phyloP scores from a whole-genome alignment of 2,888 invertebrate species.

The Torymus tubicola region DNA sequence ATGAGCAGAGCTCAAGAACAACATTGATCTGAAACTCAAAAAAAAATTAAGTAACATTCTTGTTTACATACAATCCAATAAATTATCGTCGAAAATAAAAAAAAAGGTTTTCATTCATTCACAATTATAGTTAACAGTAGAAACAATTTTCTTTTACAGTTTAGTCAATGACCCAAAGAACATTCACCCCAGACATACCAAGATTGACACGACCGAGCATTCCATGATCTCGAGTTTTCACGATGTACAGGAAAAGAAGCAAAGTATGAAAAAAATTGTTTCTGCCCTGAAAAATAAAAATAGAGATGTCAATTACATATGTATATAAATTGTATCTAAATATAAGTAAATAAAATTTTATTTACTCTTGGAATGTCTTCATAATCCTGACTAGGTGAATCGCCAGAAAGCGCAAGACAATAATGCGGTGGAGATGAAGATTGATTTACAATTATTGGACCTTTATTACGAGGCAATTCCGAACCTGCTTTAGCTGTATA shows the following conservation, averaged over 20 bases:
- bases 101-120: constrained; percentile 4
- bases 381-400: constrained; percentile 77
- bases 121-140: constrained; percentile 8
- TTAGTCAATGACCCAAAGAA: constrained; percentile 86
- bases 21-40: constrained; percentile 14
- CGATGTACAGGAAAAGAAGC: constrained; percentile 87
- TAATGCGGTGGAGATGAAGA: constrained; percentile 85
- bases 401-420: constrained; percentile 79
- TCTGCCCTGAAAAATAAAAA: constrained; percentile 81
- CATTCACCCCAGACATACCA: constrained; percentile 88
- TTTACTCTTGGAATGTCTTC: constrained; percentile 84
- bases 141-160: constrained; percentile 4
- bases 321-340: no score
- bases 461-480: constrained; percentile 76
- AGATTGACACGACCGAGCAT: constrained; percentile 87
- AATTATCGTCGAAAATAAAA: constrained; percentile 27
- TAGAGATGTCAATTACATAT: constrained; percentile 5
- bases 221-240: constrained; percentile 85
- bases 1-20: constrained; percentile 1
- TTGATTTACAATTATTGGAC: constrained; percentile 81
- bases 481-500: constrained; percentile 75
- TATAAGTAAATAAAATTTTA: neutral
- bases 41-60: constrained; percentile 9
- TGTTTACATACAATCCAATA: constrained; percentile 10
- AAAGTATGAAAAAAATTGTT: constrained; percentile 93